Evolutionary conservation across 1,140 invertebrate genomes (phyloP).

Genomic region (Monomorium pharaonis): DNA sequence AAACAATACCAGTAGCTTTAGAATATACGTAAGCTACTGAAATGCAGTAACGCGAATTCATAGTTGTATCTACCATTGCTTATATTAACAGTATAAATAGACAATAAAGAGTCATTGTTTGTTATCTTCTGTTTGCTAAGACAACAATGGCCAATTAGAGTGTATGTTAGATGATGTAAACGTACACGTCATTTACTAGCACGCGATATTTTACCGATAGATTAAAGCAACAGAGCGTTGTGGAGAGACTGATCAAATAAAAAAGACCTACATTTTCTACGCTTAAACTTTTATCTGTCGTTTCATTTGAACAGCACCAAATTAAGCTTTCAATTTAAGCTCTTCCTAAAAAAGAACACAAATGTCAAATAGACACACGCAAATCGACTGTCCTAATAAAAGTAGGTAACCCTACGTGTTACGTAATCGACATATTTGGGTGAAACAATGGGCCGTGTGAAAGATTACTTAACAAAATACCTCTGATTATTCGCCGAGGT

Average conservation of each 20-base stretch:
- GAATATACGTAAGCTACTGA: not conserved
- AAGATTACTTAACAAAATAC: constrained; percentile 31
- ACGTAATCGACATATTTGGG: not conserved
- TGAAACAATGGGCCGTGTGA: not conserved
- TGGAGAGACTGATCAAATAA: not conserved
- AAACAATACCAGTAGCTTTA: not conserved
- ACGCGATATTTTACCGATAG: not conserved
- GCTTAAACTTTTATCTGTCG: not conserved
- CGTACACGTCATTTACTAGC: not conserved
- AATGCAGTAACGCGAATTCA: not conserved
- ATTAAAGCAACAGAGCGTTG: not conserved
- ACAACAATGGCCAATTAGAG: constrained; percentile 24
- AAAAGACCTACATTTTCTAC: not conserved
- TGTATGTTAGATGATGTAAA: constrained; percentile 1
- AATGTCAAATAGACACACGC: not conserved
- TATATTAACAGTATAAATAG: constrained; percentile 17
- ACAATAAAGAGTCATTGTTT: constrained; percentile 35
- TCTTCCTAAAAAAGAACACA: not conserved
- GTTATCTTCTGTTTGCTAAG: constrained; percentile 31
- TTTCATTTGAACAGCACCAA: not conserved
- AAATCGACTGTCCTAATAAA: constrained; percentile 11
- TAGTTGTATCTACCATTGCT: not conserved
- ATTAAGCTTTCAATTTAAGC: not conserved
- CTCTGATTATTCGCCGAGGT: not conserved
- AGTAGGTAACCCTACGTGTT: constrained; percentile 20